These are phyloP conservation scores for Mallateleia sp. DNA, from an alignment of 2,888 invertebrate species.

Conservation along the genomic window DNA sequence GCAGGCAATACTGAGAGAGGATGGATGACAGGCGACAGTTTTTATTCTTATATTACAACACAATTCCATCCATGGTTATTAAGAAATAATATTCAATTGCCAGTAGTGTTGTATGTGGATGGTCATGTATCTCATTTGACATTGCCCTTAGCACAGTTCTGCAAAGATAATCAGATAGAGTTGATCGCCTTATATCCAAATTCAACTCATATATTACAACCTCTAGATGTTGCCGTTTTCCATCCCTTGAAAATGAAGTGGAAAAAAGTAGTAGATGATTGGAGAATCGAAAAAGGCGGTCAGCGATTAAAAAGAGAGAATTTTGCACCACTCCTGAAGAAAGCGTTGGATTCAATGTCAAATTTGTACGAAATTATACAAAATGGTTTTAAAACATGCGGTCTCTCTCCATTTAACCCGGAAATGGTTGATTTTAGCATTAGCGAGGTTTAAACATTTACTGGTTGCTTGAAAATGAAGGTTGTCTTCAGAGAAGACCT, in stretches of 20 bases:
- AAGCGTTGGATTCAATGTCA: constrained; percentile 43
- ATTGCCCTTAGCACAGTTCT: constrained; percentile 83
- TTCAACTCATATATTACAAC: constrained; percentile 30
- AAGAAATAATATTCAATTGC: constrained; percentile 84
- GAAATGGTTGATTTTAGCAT: no score
- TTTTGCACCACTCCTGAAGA: constrained; percentile 56
- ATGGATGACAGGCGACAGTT: constrained; percentile 87
- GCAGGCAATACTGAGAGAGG: constrained; percentile 88
- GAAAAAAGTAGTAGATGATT: constrained; percentile 53
- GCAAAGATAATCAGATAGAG: not conserved
- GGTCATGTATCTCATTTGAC: constrained; percentile 87
- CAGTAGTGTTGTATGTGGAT: constrained; percentile 88
- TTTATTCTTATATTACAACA: not conserved
- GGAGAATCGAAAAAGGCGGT: constrained; percentile 32
- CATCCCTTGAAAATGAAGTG: constrained; percentile 50
- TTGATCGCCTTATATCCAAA: constrained; percentile 17
- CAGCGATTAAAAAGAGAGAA: constrained; percentile 57
- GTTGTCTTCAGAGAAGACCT: no score
- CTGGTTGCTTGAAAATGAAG: no score
- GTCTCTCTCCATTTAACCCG: constrained; percentile 24
- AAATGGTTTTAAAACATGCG: constrained; percentile 57
- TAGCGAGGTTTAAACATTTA: no score
- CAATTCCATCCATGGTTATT: constrained; percentile 86
- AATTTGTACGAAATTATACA: constrained; percentile 46
- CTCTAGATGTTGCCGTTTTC: constrained; percentile 16